Base-by-base conservation (phyloP, 37 sponge, comb jelly and placozoan genomes). In the Theonella swinhoei region DNA sequence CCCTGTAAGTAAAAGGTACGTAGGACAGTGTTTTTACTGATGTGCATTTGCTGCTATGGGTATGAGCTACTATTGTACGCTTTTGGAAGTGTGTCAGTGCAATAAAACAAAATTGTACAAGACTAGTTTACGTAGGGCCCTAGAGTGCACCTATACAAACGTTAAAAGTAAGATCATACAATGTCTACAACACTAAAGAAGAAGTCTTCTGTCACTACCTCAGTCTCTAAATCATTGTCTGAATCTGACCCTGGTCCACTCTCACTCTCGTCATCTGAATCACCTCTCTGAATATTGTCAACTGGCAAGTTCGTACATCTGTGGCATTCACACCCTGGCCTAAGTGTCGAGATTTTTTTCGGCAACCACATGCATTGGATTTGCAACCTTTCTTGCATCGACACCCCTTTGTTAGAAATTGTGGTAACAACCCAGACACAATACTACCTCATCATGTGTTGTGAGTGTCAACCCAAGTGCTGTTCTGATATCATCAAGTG, bases 261-360 rank as follows among this genome's bases (percentile, higher is more conserved):
- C 3, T 78, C 79, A 78, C 20, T 32, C 1, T 62, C 17, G 41
- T n/a, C 4, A 36, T 62, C 79, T 26, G 47, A 9, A 20, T 63
- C 66, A 62, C 63, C 79, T 25, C 23, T 5, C 7, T n/a, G 23
- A 39, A 64, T 37, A 17, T 78, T 64, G 14, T 8, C 3, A 1
- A 65, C 42, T 39, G 80, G 80, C 66, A 80, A 34, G 41, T 80
- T 80, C 0, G 64, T 65, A 5, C 80, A 81, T 32, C 37, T 69
- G 4, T 81, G 82, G 41, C 82, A 81, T 31, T 70, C 72, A 40
- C 72, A 81, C 2, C 82, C 82, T 26, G 82, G 82, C 0, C 82
- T 72, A 81, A 81, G 32, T 14, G 20, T 0, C 1, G 69, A 20
- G 37, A 8, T 29, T 69, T 81, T 70, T 81, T 81, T 33, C 61